These are phyloP conservation scores for Chaetogeoica ovagalla DNA, from an alignment of 2,888 invertebrate genomes.

Conservation along the genomic window DNA sequence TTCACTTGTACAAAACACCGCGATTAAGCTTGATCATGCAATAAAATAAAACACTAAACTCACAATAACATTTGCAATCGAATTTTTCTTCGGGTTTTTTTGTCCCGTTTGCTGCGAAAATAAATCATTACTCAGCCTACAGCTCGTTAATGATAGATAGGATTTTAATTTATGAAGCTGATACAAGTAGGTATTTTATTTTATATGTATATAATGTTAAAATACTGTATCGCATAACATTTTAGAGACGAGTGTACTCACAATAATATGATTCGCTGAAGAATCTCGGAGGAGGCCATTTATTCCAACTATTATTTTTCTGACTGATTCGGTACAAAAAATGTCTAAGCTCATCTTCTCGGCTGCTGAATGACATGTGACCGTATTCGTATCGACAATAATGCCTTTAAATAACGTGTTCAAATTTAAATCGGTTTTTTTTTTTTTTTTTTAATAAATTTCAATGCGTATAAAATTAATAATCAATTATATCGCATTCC, in stretches of 20 bases:
- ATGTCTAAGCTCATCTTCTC: conserved; percentile 41
- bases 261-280: conserved; percentile 67
- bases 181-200: not conserved
- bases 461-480: not conserved
- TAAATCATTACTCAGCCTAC: conserved; percentile 46
- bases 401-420: conserved; percentile 57
- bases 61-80: conserved; percentile 51
- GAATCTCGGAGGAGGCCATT: conserved; percentile 58
- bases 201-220: conserved; percentile 27
- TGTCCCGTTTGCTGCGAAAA: conserved; percentile 50
- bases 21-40: conserved; percentile 47
- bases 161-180: conserved; percentile 4
- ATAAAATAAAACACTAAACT: conserved; percentile 41
- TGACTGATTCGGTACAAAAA: conserved; percentile 32
- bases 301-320: conserved; percentile 45
- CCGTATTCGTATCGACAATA: conserved; percentile 68
- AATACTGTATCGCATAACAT: not conserved
- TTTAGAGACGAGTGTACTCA: conserved; percentile 59
- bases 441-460: not conserved
- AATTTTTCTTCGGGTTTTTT: conserved; percentile 45
- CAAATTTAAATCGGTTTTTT: not conserved
- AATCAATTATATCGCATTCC: not conserved
- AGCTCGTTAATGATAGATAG: conserved; percentile 7
- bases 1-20: conserved; percentile 20
- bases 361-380: not conserved